Percentiles rank a stretch among this genome's conserved stretches.
Conservation (phyloP, 2,113 vertebrate genomes). For the Oreochromis tanganicae region DNA sequence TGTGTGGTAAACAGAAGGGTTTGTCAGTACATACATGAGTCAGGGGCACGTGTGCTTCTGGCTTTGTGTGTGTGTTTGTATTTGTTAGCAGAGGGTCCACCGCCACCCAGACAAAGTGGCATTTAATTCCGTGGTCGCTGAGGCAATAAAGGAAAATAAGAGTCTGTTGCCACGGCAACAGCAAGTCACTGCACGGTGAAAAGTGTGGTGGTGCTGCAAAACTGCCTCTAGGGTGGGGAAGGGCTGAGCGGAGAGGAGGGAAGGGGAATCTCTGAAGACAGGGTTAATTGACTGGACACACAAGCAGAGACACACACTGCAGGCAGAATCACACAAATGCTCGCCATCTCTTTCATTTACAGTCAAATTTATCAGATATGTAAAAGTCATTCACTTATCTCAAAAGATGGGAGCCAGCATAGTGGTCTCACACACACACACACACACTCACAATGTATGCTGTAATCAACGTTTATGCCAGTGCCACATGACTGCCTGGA, state of each 20-base stretch:
- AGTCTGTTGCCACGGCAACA: slow-evolving; percentile 63
- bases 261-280: not conserved
- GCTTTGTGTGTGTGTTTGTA: not conserved
- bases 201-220: slow-evolving; percentile 15
- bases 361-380: not conserved
- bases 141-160: slow-evolving; percentile 2
- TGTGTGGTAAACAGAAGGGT: not conserved
- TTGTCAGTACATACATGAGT: not conserved
- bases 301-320: not conserved
- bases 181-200: slow-evolving; percentile 38
- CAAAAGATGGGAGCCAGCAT: not conserved
- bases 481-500: not conserved
- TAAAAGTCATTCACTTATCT: not conserved
- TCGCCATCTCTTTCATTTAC: not conserved
- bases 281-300: slow-evolving; percentile 50
- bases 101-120: slow-evolving; percentile 30
- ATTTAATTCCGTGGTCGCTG: slow-evolving; percentile 36
- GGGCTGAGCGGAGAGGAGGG: not conserved
- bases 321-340: not conserved
- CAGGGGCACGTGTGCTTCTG: not conserved
- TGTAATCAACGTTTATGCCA: not conserved
- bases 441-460: not conserved
- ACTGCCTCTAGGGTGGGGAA: slow-evolving; percentile 6
- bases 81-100: not conserved
- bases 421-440: not conserved